Evolutionary conservation across 92 coral and sea anemone species (phyloP), one percentile per base, ranked within the genome.

Genomic region (Epizoanthus scotinus): DNA sequence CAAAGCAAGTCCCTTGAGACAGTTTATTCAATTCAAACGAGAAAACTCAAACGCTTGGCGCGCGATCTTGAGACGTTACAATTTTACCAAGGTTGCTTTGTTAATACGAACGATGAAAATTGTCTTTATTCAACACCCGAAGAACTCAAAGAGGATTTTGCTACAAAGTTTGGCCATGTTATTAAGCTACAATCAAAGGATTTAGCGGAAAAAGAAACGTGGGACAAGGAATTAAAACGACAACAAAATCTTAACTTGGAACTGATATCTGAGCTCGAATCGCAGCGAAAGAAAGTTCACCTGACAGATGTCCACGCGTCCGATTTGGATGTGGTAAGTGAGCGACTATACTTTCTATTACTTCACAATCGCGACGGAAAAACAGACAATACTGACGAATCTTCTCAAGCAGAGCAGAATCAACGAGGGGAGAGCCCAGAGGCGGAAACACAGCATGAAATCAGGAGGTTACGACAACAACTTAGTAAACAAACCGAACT

Each of bases 1-100:
- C 86, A 92, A 65, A 63, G 78, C 52, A 79, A 44, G 60, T 85
- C 92, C 87, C 89, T 90, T 29, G 97, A 93, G 87, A 84, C 84
- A 55, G 14, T 86, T 14, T 68, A 71, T 8, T 77, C 79, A 47
- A 67, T 85, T 53, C 94, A 90, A 49, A 75, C 87, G 64, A 84
- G 78, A 72, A 90, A 80, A 75, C 13, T 79, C 3, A 78, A 78
- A 20, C 87, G 89, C 0, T 70, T 93, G 60, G 82, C 88, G 80
- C 92, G 94, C 47, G 94, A 90, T 63, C 59, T 73, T 26, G 92
- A 93, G 60, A 85, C 88, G 12, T 0, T 90, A 52, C 86, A 85
- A 34, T 15, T 82, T 52, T 84, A 91, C 34, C 57, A 79, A 36
- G 87, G 80, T 10, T 90, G 80, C 77, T 87, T 78, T 82, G 20